Evolutionary conservation across 2,888 invertebrate genomes (phyloP), one percentile per base, ranked within the genome.

Genomic region (Phortica magna): DNA sequence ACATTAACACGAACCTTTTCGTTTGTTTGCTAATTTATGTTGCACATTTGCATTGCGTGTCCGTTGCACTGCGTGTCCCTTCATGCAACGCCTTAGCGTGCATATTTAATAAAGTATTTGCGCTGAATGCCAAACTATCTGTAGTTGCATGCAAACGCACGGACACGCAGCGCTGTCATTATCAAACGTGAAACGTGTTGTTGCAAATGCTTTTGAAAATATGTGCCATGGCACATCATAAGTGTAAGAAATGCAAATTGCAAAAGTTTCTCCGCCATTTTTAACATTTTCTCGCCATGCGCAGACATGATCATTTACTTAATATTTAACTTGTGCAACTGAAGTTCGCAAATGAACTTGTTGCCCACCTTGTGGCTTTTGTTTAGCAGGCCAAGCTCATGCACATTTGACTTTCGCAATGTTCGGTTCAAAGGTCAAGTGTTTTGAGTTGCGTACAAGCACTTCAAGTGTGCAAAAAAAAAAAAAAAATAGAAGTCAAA

Each of bases 1-100:
- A 79, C 83, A 78, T 82, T 79, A 79, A 80, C 80, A 79, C 78
- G 78, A 79, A 85, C 82, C 76, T 82, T 31, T 83, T 80, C 61
- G n/a, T n/a, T n/a, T 64, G 31, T 48, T 72, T 78, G 82, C 83
- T 81, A 83, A 82, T 83, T 83, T 82, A 76, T 78, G 77, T 59
- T 67, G 73, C 73, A 75, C 71, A 78, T 55, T 71, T 55, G 68
- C 48, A 43, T 22, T 31, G 64, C 22, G 39, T 31, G 14, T 64
- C 39, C 39, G 64, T 19, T 7, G 19, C 2, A 14, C 17, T 9
- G 1, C 39, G 31, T 42, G 42, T 41, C 55, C 31, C n/a, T 71
- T 9, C 14, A n/a, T 55, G 55, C 14, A 17, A 19, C 42, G 17
- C 17, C 19, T 17, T 17, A 43, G 68, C 39, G 68, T 68, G 68